These are phyloP conservation scores for Lota lota DNA, from an alignment of 2,113 vertebrate species.

Conservation along the genomic window DNA sequence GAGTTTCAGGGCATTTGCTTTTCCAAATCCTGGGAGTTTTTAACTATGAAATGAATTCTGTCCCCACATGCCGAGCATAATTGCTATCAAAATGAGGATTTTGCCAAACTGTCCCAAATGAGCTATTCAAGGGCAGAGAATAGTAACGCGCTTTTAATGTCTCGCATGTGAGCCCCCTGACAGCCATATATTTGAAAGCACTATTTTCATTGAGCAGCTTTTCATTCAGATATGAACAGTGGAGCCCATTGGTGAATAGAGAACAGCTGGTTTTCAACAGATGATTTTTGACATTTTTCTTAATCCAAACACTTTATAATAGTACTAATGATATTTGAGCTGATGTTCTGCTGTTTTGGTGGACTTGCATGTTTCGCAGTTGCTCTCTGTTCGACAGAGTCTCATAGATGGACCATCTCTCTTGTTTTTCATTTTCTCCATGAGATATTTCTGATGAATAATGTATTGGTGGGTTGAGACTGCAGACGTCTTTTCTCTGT, in stretches of 20 bases:
- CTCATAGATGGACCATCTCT: conserved; percentile 36
- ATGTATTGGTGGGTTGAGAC: conserved; percentile 56
- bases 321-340: too few species aligned
- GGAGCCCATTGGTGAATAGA: too few species aligned
- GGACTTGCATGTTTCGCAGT: too few species aligned
- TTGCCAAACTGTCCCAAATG: conserved; percentile 41
- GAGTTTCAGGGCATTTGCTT: conserved; percentile 38
- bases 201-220: too few species aligned
- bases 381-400: neutral
- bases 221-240: too few species aligned
- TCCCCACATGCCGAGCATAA: conserved; percentile 32
- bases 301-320: too few species aligned
- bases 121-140: conserved; percentile 29
- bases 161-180: conserved; percentile 11
- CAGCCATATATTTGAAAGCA: neutral
- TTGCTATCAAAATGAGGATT: conserved; percentile 46
- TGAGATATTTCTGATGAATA: conserved; percentile 62
- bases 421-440: conserved; percentile 27
- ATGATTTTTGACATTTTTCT: too few species aligned
- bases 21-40: conserved; percentile 41
- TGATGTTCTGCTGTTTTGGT: too few species aligned
- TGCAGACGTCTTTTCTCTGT: conserved; percentile 54
- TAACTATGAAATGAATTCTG: conserved; percentile 44
- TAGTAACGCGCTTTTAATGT: conserved; percentile 18
- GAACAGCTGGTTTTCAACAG: too few species aligned